Evolutionary conservation across 2,888 invertebrate genomes (phyloP).

Genomic region (Salpingus planirostris): DNA sequence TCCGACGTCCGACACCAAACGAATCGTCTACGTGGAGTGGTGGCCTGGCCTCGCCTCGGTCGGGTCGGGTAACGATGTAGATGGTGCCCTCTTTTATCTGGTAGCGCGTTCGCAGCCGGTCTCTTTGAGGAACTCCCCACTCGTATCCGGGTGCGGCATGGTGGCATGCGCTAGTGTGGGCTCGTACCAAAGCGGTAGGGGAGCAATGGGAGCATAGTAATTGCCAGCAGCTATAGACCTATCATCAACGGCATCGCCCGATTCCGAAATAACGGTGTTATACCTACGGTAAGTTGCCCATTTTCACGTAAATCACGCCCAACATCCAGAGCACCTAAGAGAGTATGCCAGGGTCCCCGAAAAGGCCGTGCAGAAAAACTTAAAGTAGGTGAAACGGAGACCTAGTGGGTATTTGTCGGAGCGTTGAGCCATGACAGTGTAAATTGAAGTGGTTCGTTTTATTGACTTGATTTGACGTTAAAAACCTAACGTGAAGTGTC

Average conservation of each 20-base stretch:
- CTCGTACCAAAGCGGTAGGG: too few relatives aligned
- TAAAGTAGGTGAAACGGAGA: constrained; percentile 22
- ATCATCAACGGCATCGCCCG: constrained; percentile 26
- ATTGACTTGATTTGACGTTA: constrained; percentile 14
- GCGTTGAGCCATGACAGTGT: constrained; percentile 40
- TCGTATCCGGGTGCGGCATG: constrained; percentile 36
- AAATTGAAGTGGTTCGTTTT: constrained; percentile 35
- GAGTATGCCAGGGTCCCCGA: constrained; percentile 23
- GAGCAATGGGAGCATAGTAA: constrained; percentile 12
- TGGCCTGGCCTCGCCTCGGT: too few relatives aligned
- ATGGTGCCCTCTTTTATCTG: too few relatives aligned
- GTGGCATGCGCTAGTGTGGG: constrained; percentile 23
- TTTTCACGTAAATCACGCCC: constrained; percentile 29
- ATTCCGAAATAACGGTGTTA: constrained; percentile 26
- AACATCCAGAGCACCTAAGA: constrained; percentile 21
- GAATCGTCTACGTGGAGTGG: too few relatives aligned
- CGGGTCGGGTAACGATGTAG: too few relatives aligned
- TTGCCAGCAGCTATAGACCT: constrained; percentile 19
- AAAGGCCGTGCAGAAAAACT: constrained; percentile 28
- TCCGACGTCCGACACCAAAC: too few relatives aligned
- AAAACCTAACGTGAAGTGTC: too few relatives aligned
- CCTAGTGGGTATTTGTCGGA: constrained; percentile 24
- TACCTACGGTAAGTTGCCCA: constrained; percentile 30
- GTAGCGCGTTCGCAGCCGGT: too few relatives aligned
- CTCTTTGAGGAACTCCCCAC: too few relatives aligned